These are phyloP conservation scores for Geophilus truncorum DNA, from an alignment of 2,888 invertebrate species.

Conservation along the genomic window DNA sequence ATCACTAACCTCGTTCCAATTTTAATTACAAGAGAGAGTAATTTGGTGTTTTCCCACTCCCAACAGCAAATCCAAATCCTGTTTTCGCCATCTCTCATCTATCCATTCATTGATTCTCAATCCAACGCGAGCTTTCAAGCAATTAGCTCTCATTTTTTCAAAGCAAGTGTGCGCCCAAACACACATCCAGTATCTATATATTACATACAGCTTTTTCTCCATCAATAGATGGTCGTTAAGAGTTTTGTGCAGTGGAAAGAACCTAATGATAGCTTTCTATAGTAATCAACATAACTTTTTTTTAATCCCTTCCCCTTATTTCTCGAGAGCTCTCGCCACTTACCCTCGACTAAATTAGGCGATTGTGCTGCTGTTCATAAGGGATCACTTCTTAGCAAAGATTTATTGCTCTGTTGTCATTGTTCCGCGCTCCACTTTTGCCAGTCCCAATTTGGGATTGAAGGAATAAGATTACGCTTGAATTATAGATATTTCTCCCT, in stretches of 20 bases:
- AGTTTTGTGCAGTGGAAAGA: neutral
- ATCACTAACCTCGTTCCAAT: too few relatives aligned
- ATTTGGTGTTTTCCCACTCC: neutral
- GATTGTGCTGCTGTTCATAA: slow-evolving; percentile 1
- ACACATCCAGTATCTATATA: neutral
- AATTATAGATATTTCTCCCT: neutral
- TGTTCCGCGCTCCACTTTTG: neutral
- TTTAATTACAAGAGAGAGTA: neutral
- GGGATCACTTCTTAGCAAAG: neutral
- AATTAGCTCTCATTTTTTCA: neutral
- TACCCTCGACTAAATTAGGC: neutral
- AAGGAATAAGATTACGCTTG: neutral
- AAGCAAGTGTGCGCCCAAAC: neutral
- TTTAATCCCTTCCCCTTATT: neutral
- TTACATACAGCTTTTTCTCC: neutral
- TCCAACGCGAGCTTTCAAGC: too few relatives aligned
- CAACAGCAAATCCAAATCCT: neutral
- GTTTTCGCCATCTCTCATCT: too few relatives aligned
- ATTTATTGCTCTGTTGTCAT: neutral
- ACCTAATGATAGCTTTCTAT: neutral
- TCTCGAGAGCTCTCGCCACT: neutral
- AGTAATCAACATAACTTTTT: neutral
- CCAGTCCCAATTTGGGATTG: neutral
- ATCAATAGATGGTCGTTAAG: slow-evolving; percentile 22
- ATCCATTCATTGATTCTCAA: neutral